Percentiles rank a stretch among this genome's conserved stretches.
Conservation (phyloP, 2,888 invertebrate species). For the Homarus gammarus region DNA sequence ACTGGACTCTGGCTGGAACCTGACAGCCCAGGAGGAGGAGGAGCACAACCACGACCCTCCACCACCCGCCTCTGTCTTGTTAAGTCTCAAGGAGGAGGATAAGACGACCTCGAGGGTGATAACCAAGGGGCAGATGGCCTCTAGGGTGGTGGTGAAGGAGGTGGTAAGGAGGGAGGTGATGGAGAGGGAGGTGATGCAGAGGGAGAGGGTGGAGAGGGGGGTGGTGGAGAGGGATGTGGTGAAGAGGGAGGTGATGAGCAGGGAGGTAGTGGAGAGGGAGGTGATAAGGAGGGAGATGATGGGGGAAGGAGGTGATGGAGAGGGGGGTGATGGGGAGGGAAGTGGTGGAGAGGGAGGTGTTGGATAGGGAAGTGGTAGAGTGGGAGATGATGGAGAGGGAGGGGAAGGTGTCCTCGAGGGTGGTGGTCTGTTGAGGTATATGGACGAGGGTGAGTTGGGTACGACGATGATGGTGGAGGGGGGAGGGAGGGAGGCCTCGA, state of each 20-base stretch:
- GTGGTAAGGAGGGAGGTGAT: neutral
- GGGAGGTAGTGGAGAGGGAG: neutral
- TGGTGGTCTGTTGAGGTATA: too few species aligned
- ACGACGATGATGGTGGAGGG: neutral
- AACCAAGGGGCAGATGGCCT: neutral
- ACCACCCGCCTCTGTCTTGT: neutral
- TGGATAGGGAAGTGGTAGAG: too few species aligned
- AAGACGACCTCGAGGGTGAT: neutral
- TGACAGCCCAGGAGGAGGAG: constrained; percentile 28
- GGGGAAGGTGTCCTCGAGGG: too few species aligned
- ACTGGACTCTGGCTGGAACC: constrained; percentile 7
- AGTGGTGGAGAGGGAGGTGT: neutral
- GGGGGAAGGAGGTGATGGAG: neutral
- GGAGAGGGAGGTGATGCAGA: neutral
- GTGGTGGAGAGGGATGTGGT: neutral
- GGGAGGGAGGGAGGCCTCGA: too few species aligned
- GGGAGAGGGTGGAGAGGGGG: neutral
- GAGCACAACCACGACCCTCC: neutral
- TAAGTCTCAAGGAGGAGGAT: neutral
- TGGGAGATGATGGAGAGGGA: too few species aligned
- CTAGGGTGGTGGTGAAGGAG: neutral
- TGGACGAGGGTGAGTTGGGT: too few species aligned
- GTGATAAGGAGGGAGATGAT: neutral
- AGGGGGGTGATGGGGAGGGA: neutral
- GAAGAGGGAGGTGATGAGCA: too few species aligned